These are phyloP conservation scores for Beris morrisii DNA, from an alignment of 2,888 invertebrate genomes.

Conservation along the genomic window DNA sequence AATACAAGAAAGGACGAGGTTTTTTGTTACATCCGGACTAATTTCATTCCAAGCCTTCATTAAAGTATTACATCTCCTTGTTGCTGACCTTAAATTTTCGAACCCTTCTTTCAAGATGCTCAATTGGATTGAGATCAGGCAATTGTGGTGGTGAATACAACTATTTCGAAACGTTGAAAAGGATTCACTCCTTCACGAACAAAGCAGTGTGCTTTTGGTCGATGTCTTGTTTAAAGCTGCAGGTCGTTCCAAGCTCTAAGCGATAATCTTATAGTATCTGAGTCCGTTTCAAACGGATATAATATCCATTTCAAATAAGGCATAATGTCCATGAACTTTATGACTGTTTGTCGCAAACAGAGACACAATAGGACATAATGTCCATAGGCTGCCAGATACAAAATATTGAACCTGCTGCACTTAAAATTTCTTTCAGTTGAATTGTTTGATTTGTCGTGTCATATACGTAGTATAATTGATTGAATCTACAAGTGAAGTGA, in stretches of 20 bases:
- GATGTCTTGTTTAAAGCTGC: background rate
- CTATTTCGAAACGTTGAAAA: background rate
- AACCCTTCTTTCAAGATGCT: background rate
- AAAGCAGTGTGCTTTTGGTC: slow-evolving; percentile 2
- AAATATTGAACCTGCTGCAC: too few species aligned
- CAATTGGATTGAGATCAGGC: too few species aligned
- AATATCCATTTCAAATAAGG: too few species aligned
- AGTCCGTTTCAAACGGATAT: too few species aligned
- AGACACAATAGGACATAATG: too few species aligned
- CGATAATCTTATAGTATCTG: background rate
- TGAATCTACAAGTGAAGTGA: too few species aligned
- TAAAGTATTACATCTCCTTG: slow-evolving; percentile 6
- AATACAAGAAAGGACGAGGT: slow-evolving; percentile 1
- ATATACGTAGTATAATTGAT: too few species aligned
- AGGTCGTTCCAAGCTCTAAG: background rate
- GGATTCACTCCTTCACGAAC: background rate
- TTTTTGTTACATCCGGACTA: background rate
- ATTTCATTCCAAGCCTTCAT: background rate
- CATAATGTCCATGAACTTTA: too few species aligned
- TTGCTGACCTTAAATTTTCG: background rate
- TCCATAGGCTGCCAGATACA: too few species aligned
- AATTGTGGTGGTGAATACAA: slow-evolving; percentile 1
- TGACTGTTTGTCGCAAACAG: too few species aligned
- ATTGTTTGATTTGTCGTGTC: too few species aligned
- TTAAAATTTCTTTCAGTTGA: too few species aligned